phyloP scores from a whole-genome alignment of 2,888 invertebrate species.

The Sinhomidia bicolor region DNA sequence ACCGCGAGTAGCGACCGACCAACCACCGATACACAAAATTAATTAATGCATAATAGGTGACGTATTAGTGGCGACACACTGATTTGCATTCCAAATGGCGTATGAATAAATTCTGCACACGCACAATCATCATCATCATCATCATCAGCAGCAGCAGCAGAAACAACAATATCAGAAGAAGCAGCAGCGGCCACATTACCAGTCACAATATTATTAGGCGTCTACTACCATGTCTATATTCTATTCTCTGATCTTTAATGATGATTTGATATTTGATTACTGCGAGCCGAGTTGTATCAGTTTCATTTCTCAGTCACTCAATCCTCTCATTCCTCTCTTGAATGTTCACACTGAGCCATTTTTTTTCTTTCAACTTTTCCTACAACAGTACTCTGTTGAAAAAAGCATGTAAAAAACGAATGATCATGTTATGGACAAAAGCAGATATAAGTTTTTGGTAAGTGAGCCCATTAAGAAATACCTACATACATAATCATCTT shows the following conservation, averaged over 20 bases:
- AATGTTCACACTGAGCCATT: not conserved
- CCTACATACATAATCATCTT: constrained; percentile 15
- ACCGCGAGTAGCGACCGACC: constrained; percentile 17
- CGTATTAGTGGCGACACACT: constrained; percentile 67
- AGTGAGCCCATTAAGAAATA: constrained; percentile 35
- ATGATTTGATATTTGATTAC: constrained; percentile 33
- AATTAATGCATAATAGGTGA: constrained; percentile 65
- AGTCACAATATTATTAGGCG: constrained; percentile 31
- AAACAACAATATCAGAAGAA: too few relatives aligned
- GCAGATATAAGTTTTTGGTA: constrained; percentile 8
- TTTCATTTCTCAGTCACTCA: constrained; percentile 42
- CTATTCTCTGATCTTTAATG: constrained; percentile 3
- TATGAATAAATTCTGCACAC: constrained; percentile 69
- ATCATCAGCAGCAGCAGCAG: not conserved
- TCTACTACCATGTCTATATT: not conserved
- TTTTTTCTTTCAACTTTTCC: constrained; percentile 21
- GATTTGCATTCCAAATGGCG: constrained; percentile 62
- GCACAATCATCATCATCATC: constrained; percentile 58
- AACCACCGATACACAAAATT: constrained; percentile 41
- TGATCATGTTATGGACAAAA: constrained; percentile 41
- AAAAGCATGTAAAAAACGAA: not conserved
- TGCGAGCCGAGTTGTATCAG: not conserved
- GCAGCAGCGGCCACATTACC: not conserved
- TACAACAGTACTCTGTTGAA: not conserved
- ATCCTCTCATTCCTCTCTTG: not conserved